Percentiles rank a stretch among this genome's conserved stretches.
Evolutionary conservation across 2,797 vertebrate genomes (phyloP).

Genomic region (Acanthornis magna): DNA sequence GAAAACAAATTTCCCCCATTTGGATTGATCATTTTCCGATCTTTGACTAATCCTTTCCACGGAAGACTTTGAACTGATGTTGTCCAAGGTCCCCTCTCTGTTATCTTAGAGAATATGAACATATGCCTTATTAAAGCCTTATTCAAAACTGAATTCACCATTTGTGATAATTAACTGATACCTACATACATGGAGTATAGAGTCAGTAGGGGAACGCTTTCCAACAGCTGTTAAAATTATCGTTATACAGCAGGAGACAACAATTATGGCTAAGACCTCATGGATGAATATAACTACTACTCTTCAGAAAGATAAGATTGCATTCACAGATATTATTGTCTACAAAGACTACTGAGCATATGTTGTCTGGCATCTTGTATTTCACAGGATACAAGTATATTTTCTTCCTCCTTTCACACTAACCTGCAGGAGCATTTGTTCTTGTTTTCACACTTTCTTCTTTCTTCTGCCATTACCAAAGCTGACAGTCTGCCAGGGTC

Average conservation of each 20-base stretch:
- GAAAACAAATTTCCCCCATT: neutral
- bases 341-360: neutral
- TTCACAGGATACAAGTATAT: neutral
- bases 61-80: neutral
- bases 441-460: neutral
- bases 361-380: neutral
- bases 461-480: neutral
- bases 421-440: constrained; percentile 11
- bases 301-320: neutral
- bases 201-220: neutral
- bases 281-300: neutral
- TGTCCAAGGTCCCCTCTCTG: neutral
- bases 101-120: neutral
- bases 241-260: neutral
- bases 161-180: neutral
- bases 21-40: neutral
- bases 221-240: neutral
- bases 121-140: neutral
- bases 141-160: neutral
- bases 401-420: constrained; percentile 6
- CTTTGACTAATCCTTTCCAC: neutral
- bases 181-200: neutral
- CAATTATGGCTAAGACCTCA: neutral
- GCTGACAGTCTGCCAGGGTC: neutral
- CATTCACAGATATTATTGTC: neutral